Evolutionary conservation across 2,888 invertebrate species (phyloP), one percentile per base, ranked within the genome.

Genomic region (Dioctria linearis): DNA sequence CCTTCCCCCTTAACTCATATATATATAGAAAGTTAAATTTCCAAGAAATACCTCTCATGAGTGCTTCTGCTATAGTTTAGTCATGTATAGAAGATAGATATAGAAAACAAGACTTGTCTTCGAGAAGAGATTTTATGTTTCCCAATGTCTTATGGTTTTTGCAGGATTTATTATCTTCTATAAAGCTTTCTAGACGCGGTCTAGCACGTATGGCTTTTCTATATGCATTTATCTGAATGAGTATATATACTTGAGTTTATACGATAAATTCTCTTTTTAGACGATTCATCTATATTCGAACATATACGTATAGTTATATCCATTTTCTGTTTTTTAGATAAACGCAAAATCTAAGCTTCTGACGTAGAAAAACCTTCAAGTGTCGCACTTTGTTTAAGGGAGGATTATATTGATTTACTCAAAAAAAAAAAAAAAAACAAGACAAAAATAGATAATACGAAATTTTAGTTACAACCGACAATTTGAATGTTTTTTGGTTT

Each of bases 101-200:
- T 25, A 25, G 25, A 25, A 25, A 46, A n/a, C 5, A 25, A 25
- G 3, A 46, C 67, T 67, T 8, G n/a, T 13, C 13, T 46, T 46
- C 46, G 25, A 67, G 67, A 46, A 40, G 67, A 46, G 25, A 42
- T 13, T 25, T 67, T 6, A 46, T 46, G 46, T 25, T 67, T 25
- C 25, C 25, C 25, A 67, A 63, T n/a, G 46, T 43, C 67, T 67
- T 67, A 67, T 46, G 46, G 43, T 67, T 66, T 65, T 67, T 3
- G 42, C 43, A 13, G 46, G 65, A 67, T 67, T 67, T 67, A 67
- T 67, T 67, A 67, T 67, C 3, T 46, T 13, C 67, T 43, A 67
- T 67, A 46, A 67, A 67, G 13, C 46, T 67, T 42, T 42, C 49
- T 67, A 25, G 25, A 46, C 46, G 67, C 43, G 67, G 67, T 42